These are phyloP conservation scores for Notospermus geniculatus DNA, from an alignment of 1,140 invertebrate genomes.

Conservation along the genomic window DNA sequence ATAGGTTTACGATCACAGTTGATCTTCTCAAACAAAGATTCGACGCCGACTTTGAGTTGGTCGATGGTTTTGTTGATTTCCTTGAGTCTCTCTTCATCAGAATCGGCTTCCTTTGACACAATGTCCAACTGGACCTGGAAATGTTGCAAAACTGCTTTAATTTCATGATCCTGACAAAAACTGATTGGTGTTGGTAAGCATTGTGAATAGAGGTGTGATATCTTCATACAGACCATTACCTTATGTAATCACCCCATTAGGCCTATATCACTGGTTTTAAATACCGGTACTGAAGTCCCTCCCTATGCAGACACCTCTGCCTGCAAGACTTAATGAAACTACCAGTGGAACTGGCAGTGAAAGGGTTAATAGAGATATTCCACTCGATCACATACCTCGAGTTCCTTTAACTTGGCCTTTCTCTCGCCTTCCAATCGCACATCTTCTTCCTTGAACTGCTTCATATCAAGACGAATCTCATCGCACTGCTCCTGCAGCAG, in stretches of 20 bases:
- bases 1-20: constrained; percentile 37
- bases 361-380: too few species aligned
- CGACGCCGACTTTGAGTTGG: constrained; percentile 35
- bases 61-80: constrained; percentile 38
- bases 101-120: constrained; percentile 26
- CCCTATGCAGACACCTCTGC: too few species aligned
- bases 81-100: constrained; percentile 32
- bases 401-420: constrained; percentile 27
- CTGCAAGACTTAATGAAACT: too few species aligned
- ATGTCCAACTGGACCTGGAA: constrained; percentile 8
- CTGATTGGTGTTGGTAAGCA: too few species aligned
- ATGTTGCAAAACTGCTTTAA: not conserved
- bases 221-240: too few species aligned
- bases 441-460: constrained; percentile 31
- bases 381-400: constrained; percentile 27
- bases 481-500: constrained; percentile 68
- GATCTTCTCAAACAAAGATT: constrained; percentile 31
- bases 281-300: too few species aligned
- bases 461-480: constrained; percentile 45
- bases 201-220: too few species aligned
- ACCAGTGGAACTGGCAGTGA: too few species aligned
- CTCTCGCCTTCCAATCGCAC: constrained; percentile 31
- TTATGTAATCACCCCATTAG: too few species aligned
- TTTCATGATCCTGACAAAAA: too few species aligned
- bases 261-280: too few species aligned